phyloP scores from a whole-genome alignment of 2,113 vertebrate species.

The Gymnocephalus cernua region DNA sequence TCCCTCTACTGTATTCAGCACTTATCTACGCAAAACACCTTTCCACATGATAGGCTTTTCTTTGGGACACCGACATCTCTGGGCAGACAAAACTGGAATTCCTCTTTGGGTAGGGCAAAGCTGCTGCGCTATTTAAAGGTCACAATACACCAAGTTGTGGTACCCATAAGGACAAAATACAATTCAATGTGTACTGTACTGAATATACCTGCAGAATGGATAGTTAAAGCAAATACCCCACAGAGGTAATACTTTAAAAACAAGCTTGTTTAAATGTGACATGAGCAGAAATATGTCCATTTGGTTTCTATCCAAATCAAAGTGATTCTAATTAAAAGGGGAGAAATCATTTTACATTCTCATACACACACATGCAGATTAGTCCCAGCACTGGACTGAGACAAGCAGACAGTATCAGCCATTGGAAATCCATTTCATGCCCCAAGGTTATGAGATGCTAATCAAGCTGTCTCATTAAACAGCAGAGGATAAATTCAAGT shows the following conservation, averaged over 20 bases:
- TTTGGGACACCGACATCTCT: conserved; percentile 75
- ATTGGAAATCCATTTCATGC: conserved; percentile 67
- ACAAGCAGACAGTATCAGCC: conserved; percentile 38
- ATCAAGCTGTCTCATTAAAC: conserved; percentile 73
- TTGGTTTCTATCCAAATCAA: neutral
- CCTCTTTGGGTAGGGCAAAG: conserved; percentile 57
- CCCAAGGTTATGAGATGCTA: conserved; percentile 67
- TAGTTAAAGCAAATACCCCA: conserved; percentile 28
- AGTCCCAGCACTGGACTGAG: conserved; percentile 26
- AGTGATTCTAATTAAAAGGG: conserved; percentile 28
- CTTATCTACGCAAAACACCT: conserved; percentile 86
- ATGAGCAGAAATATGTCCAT: conserved; percentile 2
- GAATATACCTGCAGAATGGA: conserved; percentile 34
- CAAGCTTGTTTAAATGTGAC: conserved; percentile 10
- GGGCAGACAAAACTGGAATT: conserved; percentile 75
- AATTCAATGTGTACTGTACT: conserved; percentile 39
- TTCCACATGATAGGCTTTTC: conserved; percentile 72
- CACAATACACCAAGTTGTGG: conserved; percentile 69
- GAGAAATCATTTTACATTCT: neutral
- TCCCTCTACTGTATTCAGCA: conserved; percentile 60
- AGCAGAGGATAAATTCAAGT: conserved; percentile 64
- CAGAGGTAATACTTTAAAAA: conserved; percentile 5
- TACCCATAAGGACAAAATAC: conserved; percentile 56
- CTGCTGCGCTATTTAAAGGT: conserved; percentile 79
- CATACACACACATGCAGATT: neutral